Evolutionary conservation across 2,797 vertebrate species (phyloP), one percentile per base, ranked within the genome.

Genomic region (Clarias pachynema): DNA sequence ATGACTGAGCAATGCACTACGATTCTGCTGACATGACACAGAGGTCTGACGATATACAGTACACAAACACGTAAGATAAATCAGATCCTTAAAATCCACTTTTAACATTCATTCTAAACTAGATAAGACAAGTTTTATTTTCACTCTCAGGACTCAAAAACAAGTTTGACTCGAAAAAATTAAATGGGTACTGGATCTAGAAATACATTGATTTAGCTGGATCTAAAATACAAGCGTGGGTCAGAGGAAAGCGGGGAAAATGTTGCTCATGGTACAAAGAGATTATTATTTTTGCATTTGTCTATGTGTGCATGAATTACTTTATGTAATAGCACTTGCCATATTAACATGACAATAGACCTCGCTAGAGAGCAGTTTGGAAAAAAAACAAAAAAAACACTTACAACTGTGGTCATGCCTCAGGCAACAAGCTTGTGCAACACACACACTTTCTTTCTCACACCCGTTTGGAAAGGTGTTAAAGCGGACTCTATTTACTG

Each of bases 311-410:
- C 92, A 95, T 95, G 95, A 93, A 96, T 96, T 96, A 96, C 93
- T 94, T 90, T 94, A 94, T 95, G 95, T 93, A 95, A 96, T 95
- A 95, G 94, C 94, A 95, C 93, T 95, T 94, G 90, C 91, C 91
- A 93, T 94, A 97, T 97, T 96, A 96, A 95, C 96, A 97, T 96
- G 95, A 97, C 96, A 97, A 96, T 96, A 96, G 96, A 96, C 94
- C 95, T 94, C 95, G 94, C 84, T 95, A 95, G 94, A 95, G 95
- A 92, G 63, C 63, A 80, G 70, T 80, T 12, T 49, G 44, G 8
- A 44, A 44, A 44, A 44, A 44, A 44, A 44, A 49, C 10, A 49
- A 95, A 93, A 93, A 57, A 72, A 95, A 93, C 92, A 93, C 92
- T 95, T 95, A 93, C 94, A 96, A 95, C 96, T 95, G 95, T 97